These are phyloP conservation scores for Tenebrosternarchus preto DNA, from an alignment of 2,113 vertebrate species.

Conservation along the genomic window DNA sequence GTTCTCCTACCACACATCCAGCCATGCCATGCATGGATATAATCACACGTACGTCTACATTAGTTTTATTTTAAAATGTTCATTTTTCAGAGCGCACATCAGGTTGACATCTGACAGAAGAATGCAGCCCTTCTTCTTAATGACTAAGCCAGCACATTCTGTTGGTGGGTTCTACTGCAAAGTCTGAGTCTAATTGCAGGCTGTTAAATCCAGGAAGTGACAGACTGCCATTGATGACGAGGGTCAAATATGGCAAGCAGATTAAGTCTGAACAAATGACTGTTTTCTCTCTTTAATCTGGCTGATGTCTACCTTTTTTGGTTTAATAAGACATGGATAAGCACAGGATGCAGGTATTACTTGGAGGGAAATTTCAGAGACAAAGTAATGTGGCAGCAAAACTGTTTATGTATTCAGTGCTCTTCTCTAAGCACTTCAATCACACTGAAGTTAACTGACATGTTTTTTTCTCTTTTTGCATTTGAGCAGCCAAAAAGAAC, in stretches of 20 bases:
- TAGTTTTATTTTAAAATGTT: no score
- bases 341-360: constrained; percentile 21
- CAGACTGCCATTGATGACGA: neutral
- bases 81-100: constrained; percentile 4
- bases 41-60: neutral
- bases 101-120: neutral
- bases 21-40: neutral
- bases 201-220: neutral
- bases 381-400: constrained; percentile 23
- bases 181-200: neutral
- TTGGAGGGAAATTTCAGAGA: constrained; percentile 14
- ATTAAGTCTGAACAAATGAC: neutral
- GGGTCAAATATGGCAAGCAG: neutral
- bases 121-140: neutral
- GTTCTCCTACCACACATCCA: neutral
- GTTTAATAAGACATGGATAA: neutral
- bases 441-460: constrained; percentile 32
- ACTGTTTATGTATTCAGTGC: constrained; percentile 42
- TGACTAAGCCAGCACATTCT: neutral
- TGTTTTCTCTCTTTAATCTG: constrained; percentile 12
- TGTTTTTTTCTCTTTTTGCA: constrained; percentile 43
- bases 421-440: constrained; percentile 36
- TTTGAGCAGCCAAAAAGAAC: constrained; percentile 48
- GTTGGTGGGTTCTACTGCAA: neutral
- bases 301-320: neutral